Conservation (phyloP, 2,888 invertebrate genomes). For the Microctonus aethiopoides region DNA sequence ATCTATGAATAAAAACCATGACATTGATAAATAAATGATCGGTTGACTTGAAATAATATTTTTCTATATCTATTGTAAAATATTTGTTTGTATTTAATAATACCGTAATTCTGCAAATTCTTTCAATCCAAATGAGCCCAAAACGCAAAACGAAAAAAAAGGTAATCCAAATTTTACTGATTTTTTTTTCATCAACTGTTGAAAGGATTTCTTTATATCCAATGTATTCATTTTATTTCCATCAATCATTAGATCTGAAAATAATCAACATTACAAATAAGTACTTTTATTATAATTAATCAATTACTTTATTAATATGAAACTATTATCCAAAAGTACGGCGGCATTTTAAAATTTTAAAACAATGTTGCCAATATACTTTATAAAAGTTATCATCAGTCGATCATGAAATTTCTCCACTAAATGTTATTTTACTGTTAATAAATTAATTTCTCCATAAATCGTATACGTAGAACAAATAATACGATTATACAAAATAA, state of each 20-base stretch:
- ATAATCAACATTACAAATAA: not conserved
- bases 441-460: not conserved
- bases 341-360: not conserved
- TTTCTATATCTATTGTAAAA: not conserved
- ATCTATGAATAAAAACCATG: not conserved
- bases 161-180: slow-evolving; percentile 14
- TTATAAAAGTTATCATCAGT: not conserved
- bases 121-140: slow-evolving; percentile 15
- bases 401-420: not conserved
- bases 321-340: not conserved
- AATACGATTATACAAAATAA: not conserved
- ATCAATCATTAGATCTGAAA: not conserved
- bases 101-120: slow-evolving; percentile 21
- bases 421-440: not conserved
- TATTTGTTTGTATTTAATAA: not conserved
- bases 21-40: not conserved
- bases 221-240: not conserved
- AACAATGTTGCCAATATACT: not conserved
- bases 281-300: not conserved
- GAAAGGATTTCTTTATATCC: not conserved
- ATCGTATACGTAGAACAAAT: not conserved
- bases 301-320: not conserved
- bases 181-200: not conserved
- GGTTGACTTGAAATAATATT: not conserved
- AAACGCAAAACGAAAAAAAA: slow-evolving; percentile 19